Evolutionary conservation across 2,888 invertebrate genomes (phyloP), one percentile per base, ranked within the genome.

Genomic region (Rotaria socialis): DNA sequence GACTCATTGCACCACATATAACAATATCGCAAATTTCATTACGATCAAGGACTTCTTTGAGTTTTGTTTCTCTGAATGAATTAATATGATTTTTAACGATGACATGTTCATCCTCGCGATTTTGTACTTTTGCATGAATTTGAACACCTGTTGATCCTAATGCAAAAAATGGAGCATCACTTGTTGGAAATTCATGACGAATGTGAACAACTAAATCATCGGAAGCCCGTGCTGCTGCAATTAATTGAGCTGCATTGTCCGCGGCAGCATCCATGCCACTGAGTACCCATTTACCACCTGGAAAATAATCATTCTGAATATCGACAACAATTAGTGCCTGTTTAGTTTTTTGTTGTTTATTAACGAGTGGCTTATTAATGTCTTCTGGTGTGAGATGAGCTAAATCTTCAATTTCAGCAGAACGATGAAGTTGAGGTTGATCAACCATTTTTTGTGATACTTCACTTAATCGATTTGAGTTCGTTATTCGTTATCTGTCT

Each of bases 141-240:
- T 67, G 27, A 5, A n/a, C 7, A 27, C 67, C 67, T 11, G 10
- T 35, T 11, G 67, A 67, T 5, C 67, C 67, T 3, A 35, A 16
- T 67, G 67, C 27, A 67, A 67, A 67, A 35, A 67, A 67, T 16
- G 67, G 67, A 35, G 67, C 67, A 67, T 67, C 67, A 67, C 14
- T 16, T 35, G 67, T 67, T 67, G 67, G 67, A 67, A 67, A 67
- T 67, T 67, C 67, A 67, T 67, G 67, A 67, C 67, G 67, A 67
- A 67, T 10, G 35, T 67, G 67, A 67, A 67, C 35, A 35, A 67
- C 6, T 67, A 67, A 67, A 35, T 67, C 67, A 67, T 14, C 67
- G 2, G 67, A 27, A 7, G 67, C 5, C 27, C 67, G 67, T 35
- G 67, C 35, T 3, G 67, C 67, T 67, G 67, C 5, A 16, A 67